Conservation (phyloP, 2,113 vertebrate genomes). For the Gymnobelideus leadbeateri region DNA sequence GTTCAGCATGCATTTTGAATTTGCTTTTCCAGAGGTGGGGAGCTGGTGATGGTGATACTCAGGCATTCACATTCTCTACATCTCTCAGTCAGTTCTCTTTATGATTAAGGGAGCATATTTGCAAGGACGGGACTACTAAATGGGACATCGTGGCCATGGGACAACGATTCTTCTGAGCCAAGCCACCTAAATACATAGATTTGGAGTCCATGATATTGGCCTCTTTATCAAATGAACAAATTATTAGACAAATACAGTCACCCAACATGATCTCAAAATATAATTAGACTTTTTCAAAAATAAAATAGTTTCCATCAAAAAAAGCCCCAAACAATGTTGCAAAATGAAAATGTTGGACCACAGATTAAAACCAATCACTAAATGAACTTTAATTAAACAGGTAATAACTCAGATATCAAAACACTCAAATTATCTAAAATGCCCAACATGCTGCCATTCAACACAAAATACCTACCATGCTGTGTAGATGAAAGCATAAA, state of each 20-base stretch:
- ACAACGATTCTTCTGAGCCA: not conserved
- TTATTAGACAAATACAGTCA: slow-evolving; percentile 20
- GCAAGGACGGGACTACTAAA: not conserved
- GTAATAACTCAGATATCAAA: not conserved
- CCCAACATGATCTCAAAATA: slow-evolving; percentile 3
- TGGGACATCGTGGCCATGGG: not conserved
- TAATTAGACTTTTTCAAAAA: slow-evolving; percentile 4
- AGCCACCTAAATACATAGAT: not conserved
- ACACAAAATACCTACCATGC: not conserved
- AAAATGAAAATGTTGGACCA: not conserved
- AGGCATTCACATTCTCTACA: not conserved
- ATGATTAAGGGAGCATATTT: not conserved
- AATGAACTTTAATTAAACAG: slow-evolving; percentile 31
- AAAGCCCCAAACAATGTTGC: not conserved
- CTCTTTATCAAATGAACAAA: not conserved
- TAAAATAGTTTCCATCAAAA: slow-evolving; percentile 11
- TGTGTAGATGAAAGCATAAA: not conserved
- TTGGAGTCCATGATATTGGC: not conserved
- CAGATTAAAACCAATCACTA: slow-evolving; percentile 4
- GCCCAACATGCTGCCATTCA: not conserved
- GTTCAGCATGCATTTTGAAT: not conserved
- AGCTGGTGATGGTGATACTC: not conserved
- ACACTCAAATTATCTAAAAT: not conserved
- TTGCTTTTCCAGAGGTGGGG: not conserved
- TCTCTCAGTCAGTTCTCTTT: not conserved